phyloP scores from a whole-genome alignment of 1,140 invertebrate species.

The Drosophila sulfurigaster region DNA sequence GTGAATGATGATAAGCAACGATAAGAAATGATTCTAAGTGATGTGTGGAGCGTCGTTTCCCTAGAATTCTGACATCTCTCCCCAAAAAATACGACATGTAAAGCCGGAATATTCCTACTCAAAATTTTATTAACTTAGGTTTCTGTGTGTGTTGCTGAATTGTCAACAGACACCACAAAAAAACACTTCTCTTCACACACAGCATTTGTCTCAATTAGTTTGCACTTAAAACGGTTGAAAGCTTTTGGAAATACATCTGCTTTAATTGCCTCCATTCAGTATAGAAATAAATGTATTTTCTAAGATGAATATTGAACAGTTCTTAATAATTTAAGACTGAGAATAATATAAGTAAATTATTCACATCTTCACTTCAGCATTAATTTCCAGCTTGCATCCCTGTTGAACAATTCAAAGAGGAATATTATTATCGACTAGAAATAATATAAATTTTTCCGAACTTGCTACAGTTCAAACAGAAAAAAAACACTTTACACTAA shows the following conservation, averaged over 20 bases:
- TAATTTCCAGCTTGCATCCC: too few relatives aligned
- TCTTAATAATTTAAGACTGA: neutral
- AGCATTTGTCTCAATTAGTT: neutral
- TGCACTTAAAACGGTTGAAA: neutral
- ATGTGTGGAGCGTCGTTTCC: neutral
- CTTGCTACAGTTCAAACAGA: too few relatives aligned
- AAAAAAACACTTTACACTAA: too few relatives aligned
- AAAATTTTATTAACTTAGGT: neutral
- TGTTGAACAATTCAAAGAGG: too few relatives aligned
- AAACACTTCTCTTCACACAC: neutral
- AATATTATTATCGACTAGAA: too few relatives aligned
- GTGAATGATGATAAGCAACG: neutral
- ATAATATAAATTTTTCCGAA: too few relatives aligned
- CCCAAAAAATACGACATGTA: neutral
- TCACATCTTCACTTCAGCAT: too few relatives aligned
- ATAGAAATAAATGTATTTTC: neutral
- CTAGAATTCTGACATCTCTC: neutral
- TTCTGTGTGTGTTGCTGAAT: too few relatives aligned
- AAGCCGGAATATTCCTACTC: neutral
- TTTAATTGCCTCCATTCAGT: neutral
- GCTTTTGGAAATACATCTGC: neutral
- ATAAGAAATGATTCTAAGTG: too few relatives aligned
- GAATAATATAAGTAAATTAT: neutral
- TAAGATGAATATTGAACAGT: neutral
- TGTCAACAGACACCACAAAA: too few relatives aligned